Conservation (phyloP, 2,888 invertebrate genomes). For the Sthenelais limicola region DNA sequence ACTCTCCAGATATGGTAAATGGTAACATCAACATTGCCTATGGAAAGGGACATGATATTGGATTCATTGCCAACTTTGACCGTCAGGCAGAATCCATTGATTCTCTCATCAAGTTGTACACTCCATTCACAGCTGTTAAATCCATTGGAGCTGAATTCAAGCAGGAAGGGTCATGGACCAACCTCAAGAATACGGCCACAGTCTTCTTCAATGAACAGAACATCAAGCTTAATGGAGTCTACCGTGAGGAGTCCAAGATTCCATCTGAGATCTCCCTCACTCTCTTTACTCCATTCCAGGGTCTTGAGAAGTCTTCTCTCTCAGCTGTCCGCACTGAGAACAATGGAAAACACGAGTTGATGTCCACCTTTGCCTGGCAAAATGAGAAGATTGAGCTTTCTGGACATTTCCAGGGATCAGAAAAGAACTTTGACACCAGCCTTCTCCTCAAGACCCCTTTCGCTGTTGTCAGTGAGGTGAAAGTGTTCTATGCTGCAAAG, state of each 20-base stretch:
- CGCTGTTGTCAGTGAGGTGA: background rate
- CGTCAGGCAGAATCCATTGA: constrained; percentile 1
- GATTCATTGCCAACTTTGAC: background rate
- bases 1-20: background rate
- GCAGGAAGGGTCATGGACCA: background rate
- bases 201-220: background rate
- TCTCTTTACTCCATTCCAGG: constrained; percentile 16
- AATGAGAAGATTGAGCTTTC: constrained; percentile 7
- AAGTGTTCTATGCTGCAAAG: background rate
- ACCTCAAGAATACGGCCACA: background rate
- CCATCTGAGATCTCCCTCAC: constrained; percentile 3
- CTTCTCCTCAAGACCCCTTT: background rate
- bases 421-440: background rate
- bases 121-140: constrained; percentile 11
- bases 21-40: background rate
- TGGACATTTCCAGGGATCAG: background rate
- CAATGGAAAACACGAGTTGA: background rate
- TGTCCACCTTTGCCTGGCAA: background rate
- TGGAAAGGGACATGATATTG: background rate
- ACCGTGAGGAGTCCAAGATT: background rate
- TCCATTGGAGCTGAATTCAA: background rate
- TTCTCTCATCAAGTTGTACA: constrained; percentile 4
- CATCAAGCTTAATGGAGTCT: constrained; percentile 8
- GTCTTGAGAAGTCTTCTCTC: constrained; percentile 6
- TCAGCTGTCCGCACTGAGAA: background rate